These are phyloP conservation scores for Micoletzkya japonica DNA, from an alignment of 2,888 invertebrate species.

Conservation along the genomic window DNA sequence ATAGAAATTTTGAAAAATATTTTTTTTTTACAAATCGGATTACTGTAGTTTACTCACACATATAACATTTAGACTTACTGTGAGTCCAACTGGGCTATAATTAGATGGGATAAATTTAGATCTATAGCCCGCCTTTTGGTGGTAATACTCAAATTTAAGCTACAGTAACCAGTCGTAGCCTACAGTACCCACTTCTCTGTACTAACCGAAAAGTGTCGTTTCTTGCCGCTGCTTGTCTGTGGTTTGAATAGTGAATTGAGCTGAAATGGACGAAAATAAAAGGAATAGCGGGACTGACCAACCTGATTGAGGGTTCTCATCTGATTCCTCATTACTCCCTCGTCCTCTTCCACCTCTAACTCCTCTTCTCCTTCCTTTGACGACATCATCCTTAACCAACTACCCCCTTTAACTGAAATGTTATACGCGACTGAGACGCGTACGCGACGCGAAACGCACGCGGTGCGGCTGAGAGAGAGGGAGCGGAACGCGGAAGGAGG, in stretches of 20 bases:
- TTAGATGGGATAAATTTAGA: too few species aligned
- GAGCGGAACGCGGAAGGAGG: constrained; percentile 4
- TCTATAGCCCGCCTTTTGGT: background rate
- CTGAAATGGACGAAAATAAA: background rate
- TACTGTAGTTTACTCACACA: too few species aligned
- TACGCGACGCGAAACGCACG: constrained; percentile 24
- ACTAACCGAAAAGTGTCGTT: background rate
- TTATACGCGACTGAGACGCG: background rate
- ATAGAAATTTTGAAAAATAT: too few species aligned
- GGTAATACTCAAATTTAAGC: background rate
- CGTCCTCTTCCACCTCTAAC: constrained; percentile 21
- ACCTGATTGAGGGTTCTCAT: constrained; percentile 23
- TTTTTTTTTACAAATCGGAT: too few species aligned
- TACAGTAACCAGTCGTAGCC: background rate
- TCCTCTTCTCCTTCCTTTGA: constrained; percentile 7
- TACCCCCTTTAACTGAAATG: background rate
- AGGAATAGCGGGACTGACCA: background rate
- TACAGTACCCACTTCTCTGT: background rate
- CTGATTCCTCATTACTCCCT: constrained; percentile 6
- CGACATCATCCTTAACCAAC: background rate
- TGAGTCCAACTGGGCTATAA: too few species aligned
- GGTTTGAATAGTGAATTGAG: constrained; percentile 21
- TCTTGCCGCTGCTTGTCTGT: background rate
- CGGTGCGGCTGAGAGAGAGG: constrained; percentile 3
- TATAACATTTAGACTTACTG: too few species aligned